These are phyloP conservation scores for Ctenosaura bakeri DNA, from an alignment of 2,797 vertebrate species.

Conservation along the genomic window DNA sequence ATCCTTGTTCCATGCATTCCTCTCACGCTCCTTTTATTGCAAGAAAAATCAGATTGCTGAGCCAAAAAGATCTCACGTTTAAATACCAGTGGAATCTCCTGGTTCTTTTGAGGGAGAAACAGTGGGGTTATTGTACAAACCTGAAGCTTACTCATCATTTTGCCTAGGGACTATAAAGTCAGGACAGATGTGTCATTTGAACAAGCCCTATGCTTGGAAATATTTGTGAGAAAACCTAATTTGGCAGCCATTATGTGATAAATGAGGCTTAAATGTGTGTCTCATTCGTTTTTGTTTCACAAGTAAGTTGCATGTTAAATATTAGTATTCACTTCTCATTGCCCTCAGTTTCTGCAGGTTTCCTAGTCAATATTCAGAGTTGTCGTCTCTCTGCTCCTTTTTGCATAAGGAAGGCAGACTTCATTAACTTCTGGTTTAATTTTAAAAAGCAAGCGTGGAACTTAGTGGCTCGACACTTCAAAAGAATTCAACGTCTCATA, in stretches of 20 bases:
- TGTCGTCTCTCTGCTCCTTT: conserved; percentile 64
- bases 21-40: neutral
- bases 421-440: conserved; percentile 84
- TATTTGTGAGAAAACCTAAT: conserved; percentile 66
- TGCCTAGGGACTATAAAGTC: neutral
- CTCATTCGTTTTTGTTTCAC: conserved; percentile 44
- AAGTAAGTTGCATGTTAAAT: conserved; percentile 71
- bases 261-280: conserved; percentile 67
- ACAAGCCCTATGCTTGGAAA: neutral
- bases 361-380: conserved; percentile 73
- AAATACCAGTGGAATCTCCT: neutral
- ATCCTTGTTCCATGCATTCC: neutral
- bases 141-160: neutral
- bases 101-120: neutral
- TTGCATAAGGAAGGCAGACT: conserved; percentile 75
- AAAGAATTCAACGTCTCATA: conserved; percentile 81
- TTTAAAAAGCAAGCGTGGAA: conserved; percentile 76
- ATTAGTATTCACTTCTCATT: conserved; percentile 78
- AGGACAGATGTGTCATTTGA: neutral
- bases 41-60: neutral
- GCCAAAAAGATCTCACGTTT: neutral
- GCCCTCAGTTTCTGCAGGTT: conserved; percentile 73
- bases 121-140: neutral
- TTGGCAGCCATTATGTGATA: conserved; percentile 68
- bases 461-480: conserved; percentile 80